Evolutionary conservation across 2,888 invertebrate species (phyloP), one percentile per base, ranked within the genome.

Genomic region (Mesopsocus fuscifrons): DNA sequence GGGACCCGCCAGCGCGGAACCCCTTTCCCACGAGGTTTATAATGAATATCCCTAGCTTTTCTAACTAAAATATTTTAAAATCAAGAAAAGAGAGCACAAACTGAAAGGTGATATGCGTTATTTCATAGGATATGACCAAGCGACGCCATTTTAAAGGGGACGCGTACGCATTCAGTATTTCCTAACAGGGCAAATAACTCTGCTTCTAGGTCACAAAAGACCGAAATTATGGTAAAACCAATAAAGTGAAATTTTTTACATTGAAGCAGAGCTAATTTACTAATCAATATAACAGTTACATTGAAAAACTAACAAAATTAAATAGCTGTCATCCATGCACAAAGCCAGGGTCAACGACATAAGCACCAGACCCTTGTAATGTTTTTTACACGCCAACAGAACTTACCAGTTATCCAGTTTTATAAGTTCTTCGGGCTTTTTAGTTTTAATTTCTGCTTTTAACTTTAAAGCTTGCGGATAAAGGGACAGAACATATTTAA

Each of bases 321-420:
- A 26, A 6, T 6, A 26, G 26, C 26, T 26, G 26, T 26, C 26
- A 26, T 26, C 6, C 26, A 42, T 42, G 46, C 41, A 45, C 43
- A 51, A 54, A 50, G 51, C 53, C 50, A 53, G 53, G 63, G 61
- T 62, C 62, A 62, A 60, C 61, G 62, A 55, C 55, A 53, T 50
- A 26, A 26, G 26, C 8, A 26, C 48, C 47, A 48, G 47, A 46
- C 48, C 18, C 18, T 13, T 38, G 17, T 38, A 20, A 38, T 20
- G 4, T 38, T 16, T 6, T 18, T 13, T 5, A 34, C 15, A 9
- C 21, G 6, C 2, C 17, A 23, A 34, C 18, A n/a, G 23, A 45
- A 52, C 83, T 84, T 69, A 87, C 91, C 91, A 91, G 64, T 85
- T 81, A 69, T 91, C 91, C 69, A 91, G 71, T 67, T 89, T 88